Percentiles rank a stretch among this genome's conserved stretches.
Evolutionary conservation across 2,797 vertebrate genomes (phyloP).

Genomic region (Perodicticus potto): DNA sequence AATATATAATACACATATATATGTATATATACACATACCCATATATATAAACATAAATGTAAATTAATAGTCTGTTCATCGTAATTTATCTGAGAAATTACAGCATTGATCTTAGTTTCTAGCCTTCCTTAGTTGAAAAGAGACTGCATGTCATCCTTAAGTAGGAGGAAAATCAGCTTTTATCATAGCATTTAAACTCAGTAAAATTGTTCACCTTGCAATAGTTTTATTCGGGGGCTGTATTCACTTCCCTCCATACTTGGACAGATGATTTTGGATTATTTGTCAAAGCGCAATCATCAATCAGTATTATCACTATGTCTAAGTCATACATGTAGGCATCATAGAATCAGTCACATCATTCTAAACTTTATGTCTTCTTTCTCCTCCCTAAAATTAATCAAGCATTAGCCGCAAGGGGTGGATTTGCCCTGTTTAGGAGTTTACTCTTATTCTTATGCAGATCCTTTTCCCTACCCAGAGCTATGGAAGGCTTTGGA

Average conservation of each 20-base stretch:
- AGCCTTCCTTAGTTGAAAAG: not conserved
- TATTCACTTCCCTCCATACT: not conserved
- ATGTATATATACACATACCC: not conserved
- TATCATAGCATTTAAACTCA: not conserved
- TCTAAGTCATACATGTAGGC: not conserved
- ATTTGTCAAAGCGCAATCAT: not conserved
- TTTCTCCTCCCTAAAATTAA: not conserved
- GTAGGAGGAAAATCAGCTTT: not conserved
- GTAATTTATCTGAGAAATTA: not conserved
- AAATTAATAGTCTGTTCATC: not conserved
- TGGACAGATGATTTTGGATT: not conserved
- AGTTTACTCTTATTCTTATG: not conserved
- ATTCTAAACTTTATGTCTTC: not conserved
- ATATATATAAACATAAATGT: not conserved
- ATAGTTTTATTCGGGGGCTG: not conserved
- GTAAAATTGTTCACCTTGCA: not conserved
- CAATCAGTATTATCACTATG: not conserved
- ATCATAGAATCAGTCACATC: not conserved
- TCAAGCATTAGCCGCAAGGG: not conserved
- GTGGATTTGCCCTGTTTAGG: not conserved
- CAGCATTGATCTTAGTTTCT: not conserved
- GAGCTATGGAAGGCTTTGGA: not conserved
- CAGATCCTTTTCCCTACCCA: not conserved
- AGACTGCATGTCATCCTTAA: not conserved
- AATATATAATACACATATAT: no score